Percentiles rank a stretch among this genome's conserved stretches.
Evolutionary conservation across 2,888 invertebrate genomes (phyloP).

Genomic region (Diadegma fenestrale): DNA sequence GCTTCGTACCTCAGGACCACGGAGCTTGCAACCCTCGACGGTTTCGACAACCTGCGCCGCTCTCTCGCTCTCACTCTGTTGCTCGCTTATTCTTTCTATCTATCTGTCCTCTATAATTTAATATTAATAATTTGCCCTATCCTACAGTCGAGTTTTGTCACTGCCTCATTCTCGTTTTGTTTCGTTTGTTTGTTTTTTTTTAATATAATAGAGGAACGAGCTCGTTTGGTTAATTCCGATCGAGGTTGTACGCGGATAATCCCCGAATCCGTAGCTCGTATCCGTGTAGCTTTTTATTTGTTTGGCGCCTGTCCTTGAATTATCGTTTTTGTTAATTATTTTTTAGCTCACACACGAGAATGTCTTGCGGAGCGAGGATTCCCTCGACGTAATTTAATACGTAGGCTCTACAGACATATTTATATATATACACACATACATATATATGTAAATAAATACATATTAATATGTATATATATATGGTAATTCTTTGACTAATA

Average conservation of each 20-base stretch:
- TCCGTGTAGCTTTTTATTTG: constrained; percentile 38
- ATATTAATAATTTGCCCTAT: background rate
- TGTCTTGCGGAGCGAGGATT: constrained; percentile 80
- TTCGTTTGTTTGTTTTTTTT: background rate
- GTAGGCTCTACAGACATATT: constrained; percentile 84
- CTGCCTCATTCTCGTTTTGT: background rate
- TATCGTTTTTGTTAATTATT: constrained; percentile 7
- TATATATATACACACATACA: constrained; percentile 72
- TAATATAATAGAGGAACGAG: constrained; percentile 39
- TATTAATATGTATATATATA: constrained; percentile 65
- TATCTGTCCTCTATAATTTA: constrained; percentile 39
- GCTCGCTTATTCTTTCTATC: background rate
- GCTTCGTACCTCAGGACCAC: constrained; percentile 24
- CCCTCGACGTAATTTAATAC: constrained; percentile 83
- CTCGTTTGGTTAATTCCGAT: constrained; percentile 32
- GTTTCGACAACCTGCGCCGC: constrained; percentile 32
- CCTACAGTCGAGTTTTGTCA: constrained; percentile 17
- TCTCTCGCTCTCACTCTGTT: background rate
- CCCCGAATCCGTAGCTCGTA: constrained; percentile 38
- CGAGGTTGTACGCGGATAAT: constrained; percentile 13
- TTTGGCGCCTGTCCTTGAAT: constrained; percentile 31
- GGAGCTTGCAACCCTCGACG: constrained; percentile 39
- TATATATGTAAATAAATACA: constrained; percentile 77
- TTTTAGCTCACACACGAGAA: constrained; percentile 66
- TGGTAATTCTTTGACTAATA: constrained; percentile 78